A percentile compares a stretch with the other conserved stretches of the same genome.
Evolutionary conservation across 2,888 invertebrate species (phyloP).

Genomic region (Brenthis ino): DNA sequence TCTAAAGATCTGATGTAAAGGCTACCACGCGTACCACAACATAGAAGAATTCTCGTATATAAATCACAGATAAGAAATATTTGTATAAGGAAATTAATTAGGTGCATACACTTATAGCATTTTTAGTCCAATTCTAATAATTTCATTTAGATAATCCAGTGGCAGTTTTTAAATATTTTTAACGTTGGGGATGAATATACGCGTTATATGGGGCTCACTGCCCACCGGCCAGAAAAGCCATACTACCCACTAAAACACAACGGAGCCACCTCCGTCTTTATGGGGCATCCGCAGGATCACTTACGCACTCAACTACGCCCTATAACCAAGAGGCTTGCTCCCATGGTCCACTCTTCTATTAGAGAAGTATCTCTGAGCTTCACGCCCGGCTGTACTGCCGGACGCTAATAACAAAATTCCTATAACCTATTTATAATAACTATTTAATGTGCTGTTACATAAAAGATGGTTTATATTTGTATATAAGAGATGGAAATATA

Average conservation of each 20-base stretch:
- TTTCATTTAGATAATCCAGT: neutral
- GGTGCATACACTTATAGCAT: neutral
- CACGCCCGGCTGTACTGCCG: too few species aligned
- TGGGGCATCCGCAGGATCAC: too few species aligned
- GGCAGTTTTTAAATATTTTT: too few species aligned
- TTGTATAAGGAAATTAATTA: neutral
- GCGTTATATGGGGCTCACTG: too few species aligned
- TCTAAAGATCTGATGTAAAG: neutral
- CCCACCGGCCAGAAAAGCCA: too few species aligned
- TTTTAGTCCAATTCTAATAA: neutral
- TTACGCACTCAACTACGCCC: too few species aligned
- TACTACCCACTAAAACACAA: too few species aligned
- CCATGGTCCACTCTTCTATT: too few species aligned
- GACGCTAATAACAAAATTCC: too few species aligned
- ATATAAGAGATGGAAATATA: slow-evolving; percentile 50
- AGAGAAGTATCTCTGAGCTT: too few species aligned
- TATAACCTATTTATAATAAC: neutral
- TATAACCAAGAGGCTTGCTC: too few species aligned
- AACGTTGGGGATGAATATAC: neutral
- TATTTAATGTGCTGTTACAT: neutral
- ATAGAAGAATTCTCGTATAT: neutral
- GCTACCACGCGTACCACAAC: neutral
- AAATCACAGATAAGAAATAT: slow-evolving; percentile 2
- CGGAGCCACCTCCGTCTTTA: too few species aligned
- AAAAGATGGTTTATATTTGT: neutral